phyloP scores from a whole-genome alignment of 2,797 vertebrate genomes.

The Eupleurogrammus muticus region DNA sequence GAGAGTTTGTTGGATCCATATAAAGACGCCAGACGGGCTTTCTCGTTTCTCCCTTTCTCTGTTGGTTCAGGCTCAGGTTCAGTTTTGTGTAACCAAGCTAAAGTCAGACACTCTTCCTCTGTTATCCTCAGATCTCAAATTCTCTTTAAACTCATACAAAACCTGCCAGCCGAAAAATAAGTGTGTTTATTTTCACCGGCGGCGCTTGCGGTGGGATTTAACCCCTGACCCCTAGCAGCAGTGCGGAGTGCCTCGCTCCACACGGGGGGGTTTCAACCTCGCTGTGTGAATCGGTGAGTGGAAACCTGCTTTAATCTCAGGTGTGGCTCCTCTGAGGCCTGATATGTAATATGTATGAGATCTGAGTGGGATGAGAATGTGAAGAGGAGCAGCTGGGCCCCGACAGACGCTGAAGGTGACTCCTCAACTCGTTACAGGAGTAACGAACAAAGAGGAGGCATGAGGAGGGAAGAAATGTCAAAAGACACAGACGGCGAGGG shows the following conservation, averaged over 20 bases:
- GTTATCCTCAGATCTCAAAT: background rate
- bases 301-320: slow-evolving; percentile 19
- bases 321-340: slow-evolving; percentile 8
- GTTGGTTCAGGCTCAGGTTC: no score
- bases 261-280: background rate
- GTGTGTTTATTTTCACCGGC: background rate
- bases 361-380: slow-evolving; percentile 11
- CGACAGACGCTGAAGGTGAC: slow-evolving; percentile 7
- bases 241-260: background rate
- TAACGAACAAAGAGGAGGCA: background rate
- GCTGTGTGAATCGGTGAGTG: background rate
- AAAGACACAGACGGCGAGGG: background rate
- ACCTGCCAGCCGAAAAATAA: background rate
- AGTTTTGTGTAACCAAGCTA: no score
- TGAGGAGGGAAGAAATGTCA: background rate
- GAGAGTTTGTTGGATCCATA: no score
- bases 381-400: slow-evolving; percentile 2
- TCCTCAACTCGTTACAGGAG: slow-evolving; percentile 2
- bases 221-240: background rate
- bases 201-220: background rate
- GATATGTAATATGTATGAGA: background rate
- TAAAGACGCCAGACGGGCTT: no score
- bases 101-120: no score
- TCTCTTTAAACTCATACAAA: background rate
- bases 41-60: no score